Base-by-base conservation (phyloP, 2,113 vertebrate genomes). In the Scortum barcoo region DNA sequence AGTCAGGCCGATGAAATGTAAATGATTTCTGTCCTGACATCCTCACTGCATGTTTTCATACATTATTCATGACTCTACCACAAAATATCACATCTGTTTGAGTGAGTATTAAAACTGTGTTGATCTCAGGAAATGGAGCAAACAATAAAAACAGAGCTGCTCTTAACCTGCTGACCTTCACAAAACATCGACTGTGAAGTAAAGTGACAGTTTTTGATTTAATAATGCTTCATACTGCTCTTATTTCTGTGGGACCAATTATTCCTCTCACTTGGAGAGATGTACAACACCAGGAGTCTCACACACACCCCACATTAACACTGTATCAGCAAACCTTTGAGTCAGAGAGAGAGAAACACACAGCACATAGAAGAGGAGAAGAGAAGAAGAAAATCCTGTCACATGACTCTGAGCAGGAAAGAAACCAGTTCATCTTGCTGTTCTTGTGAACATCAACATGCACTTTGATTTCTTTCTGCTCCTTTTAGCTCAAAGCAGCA, bases 181-280 rank as follows among this genome's bases (percentile, higher is more conserved):
- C 16, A 48, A 19, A 22, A 28, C 24, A 58, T 16, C n/a, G n/a
- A n/a, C n/a, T n/a, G n/a, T n/a, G n/a, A n/a, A 3, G 16, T 33
- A 17, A 40, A n/a, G 22, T 61, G 61, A 66, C 60, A 57, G 56
- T 75, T 62, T 75, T 44, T 82, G 75, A 85, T 89, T 87, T 85
- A 87, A 73, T 57, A 82, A 51, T 22, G 26, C n/a, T 56, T 65
- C 54, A 57, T 40, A 70, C 58, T 75, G 13, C 50, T 76, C 26
- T 24, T 40, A 82, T 73, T 85, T 85, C 71, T 87, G 24, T 72
- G 81, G 88, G 88, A 85, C 78, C 81, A 89, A 84, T 89, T 84
- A 83, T 50, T 75, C 63, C 30, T 44, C 65, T 67, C 51, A 80
- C 17, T 40, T 60, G 28, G 28, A 71, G 12, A 56, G 65, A 40